Evolutionary conservation across 1,140 invertebrate genomes (phyloP), one percentile per base, ranked within the genome.

Genomic region (Drosophila chauvacae): DNA sequence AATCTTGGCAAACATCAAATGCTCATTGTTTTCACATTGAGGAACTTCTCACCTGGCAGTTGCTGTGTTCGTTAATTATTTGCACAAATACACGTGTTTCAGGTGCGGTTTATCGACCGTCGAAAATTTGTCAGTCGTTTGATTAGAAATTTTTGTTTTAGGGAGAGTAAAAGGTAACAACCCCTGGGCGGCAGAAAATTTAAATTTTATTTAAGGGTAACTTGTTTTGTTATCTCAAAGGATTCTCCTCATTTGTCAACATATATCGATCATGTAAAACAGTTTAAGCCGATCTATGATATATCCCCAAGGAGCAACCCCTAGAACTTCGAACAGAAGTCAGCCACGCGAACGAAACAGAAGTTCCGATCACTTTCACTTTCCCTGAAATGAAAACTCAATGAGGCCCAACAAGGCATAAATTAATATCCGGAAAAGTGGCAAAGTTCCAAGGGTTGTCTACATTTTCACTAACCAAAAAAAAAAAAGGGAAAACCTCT

Each of bases 391-490:
- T 45, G 10, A 77, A 56, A 78, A 78, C 75, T 28, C 83, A 82
- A 87, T 86, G 80, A 56, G 30, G 70, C 83, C 57, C 71, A 72
- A 56, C 80, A 23, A 11, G 53, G 85, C 85, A 90, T 88, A 88
- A 88, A 88, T 87, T 84, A 87, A 37, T 16, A 10, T 18, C 33
- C 33, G 47, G 65, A 20, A 44, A 26, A 30, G 7, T 18, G 26
- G 26, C 28, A 61, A 57, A 47, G 39, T 39, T 55, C 18, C 33
- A 55, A 39, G 60, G 70, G 65, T 70, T 65, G 61, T n/a, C 39
- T 61, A 90, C 85, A 65, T 78, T 81, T 88, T 84, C 77, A 90
- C 90, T 90, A 88, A 83, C 62, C 3, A 16, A 37, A 23, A 23
- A 16, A 68, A 68, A 35, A 42, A 6, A 11, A 4, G 5, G 41